Evolutionary conservation across 2,113 vertebrate genomes (phyloP).

Genomic region (Tor tambroides): DNA sequence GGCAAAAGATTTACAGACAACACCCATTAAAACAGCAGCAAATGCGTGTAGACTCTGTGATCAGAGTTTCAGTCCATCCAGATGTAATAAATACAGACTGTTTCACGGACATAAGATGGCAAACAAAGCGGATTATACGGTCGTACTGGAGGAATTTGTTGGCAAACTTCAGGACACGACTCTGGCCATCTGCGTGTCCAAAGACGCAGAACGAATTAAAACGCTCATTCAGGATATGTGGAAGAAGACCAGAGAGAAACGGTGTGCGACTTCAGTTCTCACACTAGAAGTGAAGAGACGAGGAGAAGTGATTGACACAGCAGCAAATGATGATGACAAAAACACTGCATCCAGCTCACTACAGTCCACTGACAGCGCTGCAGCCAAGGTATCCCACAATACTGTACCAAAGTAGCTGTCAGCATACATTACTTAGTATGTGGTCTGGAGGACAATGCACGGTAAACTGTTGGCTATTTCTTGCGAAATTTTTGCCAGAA

Average conservation of each 20-base stretch:
- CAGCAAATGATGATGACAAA: not conserved
- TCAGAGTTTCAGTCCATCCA: not conserved
- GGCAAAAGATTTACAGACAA: too few relatives aligned
- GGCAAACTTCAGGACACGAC: constrained; percentile 7
- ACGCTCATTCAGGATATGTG: not conserved
- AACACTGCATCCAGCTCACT: not conserved
- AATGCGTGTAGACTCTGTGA: not conserved
- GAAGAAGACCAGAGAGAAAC: constrained; percentile 14
- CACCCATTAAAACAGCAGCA: too few relatives aligned
- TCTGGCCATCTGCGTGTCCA: not conserved
- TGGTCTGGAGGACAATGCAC: not conserved
- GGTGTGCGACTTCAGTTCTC: not conserved
- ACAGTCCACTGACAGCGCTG: not conserved
- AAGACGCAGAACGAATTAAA: not conserved
- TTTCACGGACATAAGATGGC: not conserved
- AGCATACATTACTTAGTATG: too few relatives aligned
- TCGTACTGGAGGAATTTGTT: not conserved
- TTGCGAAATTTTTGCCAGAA: not conserved
- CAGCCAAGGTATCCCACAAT: not conserved
- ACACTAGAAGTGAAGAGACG: not conserved
- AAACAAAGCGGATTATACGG: not conserved
- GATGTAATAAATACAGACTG: not conserved
- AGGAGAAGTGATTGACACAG: not conserved
- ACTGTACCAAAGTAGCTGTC: not conserved
- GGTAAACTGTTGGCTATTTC: not conserved